phyloP scores from a whole-genome alignment of 1,140 invertebrate genomes.

The Drosophila pachea region DNA sequence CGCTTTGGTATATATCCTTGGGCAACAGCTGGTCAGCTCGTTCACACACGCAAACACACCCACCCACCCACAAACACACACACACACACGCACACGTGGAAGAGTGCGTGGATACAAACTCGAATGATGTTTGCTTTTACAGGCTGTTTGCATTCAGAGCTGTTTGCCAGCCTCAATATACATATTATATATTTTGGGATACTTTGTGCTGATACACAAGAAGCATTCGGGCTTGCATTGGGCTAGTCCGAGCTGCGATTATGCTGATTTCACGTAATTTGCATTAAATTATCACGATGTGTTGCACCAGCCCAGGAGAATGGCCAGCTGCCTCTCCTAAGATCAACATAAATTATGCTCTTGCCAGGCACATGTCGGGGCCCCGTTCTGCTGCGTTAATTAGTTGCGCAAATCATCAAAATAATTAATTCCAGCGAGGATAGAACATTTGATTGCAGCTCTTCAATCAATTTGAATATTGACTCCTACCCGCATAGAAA shows the following conservation, averaged over 20 bases:
- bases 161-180: slow-evolving; percentile 22
- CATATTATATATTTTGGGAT: slow-evolving; percentile 26
- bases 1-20: slow-evolving; percentile 39
- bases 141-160: slow-evolving; percentile 15
- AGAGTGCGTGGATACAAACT: slow-evolving; percentile 1
- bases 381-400: too few relatives aligned
- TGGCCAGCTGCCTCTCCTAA: slow-evolving; percentile 15
- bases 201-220: slow-evolving; percentile 36
- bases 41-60: slow-evolving; percentile 10
- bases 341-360: slow-evolving; percentile 33
- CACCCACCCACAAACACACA: slow-evolving; percentile 25
- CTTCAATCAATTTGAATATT: slow-evolving; percentile 45
- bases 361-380: neutral
- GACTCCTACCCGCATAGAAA: slow-evolving; percentile 34
- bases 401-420: slow-evolving; percentile 1
- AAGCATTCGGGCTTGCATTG: slow-evolving; percentile 51
- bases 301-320: slow-evolving; percentile 36
- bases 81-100: neutral
- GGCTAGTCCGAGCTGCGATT: slow-evolving; percentile 44
- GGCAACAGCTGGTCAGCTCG: slow-evolving; percentile 57
- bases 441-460: slow-evolving; percentile 1
- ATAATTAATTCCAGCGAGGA: slow-evolving; percentile 11
- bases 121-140: slow-evolving; percentile 24
- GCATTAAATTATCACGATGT: slow-evolving; percentile 72
- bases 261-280: slow-evolving; percentile 72